Conservation (phyloP, 2,113 vertebrate genomes). For the Phainopepla nitens region DNA sequence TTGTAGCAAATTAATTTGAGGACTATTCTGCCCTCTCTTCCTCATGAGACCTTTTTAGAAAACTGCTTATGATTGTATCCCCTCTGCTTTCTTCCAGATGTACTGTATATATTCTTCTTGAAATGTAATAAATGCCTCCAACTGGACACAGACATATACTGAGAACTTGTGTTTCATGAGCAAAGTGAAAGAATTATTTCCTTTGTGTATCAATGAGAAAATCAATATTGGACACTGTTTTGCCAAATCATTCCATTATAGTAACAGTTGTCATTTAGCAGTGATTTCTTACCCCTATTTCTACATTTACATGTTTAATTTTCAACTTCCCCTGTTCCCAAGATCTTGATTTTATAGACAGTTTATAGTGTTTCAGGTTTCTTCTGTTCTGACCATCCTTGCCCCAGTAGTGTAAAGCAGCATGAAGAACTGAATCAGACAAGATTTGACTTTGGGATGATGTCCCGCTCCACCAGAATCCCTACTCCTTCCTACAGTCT, state of each 20-base stretch:
- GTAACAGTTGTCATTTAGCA: neutral
- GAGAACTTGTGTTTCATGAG: neutral
- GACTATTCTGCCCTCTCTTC: neutral
- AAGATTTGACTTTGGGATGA: neutral
- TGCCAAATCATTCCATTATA: neutral
- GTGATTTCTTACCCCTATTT: neutral
- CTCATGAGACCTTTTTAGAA: neutral
- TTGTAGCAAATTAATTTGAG: neutral
- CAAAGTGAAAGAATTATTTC: neutral
- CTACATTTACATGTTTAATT: neutral
- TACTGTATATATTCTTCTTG: neutral
- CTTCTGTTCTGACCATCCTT: neutral
- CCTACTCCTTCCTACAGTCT: neutral
- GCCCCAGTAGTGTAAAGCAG: neutral
- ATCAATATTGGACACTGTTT: neutral
- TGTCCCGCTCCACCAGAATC: neutral
- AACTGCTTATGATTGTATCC: neutral
- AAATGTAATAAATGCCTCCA: neutral
- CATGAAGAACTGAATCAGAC: neutral
- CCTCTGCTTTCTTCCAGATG: neutral
- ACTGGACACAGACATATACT: neutral
- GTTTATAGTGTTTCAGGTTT: neutral
- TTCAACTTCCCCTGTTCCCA: neutral
- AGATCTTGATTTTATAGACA: neutral
- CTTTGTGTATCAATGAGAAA: neutral